Percentiles rank a stretch among this genome's conserved stretches.
phyloP scores from a whole-genome alignment of 2,888 invertebrate species.

The Euphydryas editha region DNA sequence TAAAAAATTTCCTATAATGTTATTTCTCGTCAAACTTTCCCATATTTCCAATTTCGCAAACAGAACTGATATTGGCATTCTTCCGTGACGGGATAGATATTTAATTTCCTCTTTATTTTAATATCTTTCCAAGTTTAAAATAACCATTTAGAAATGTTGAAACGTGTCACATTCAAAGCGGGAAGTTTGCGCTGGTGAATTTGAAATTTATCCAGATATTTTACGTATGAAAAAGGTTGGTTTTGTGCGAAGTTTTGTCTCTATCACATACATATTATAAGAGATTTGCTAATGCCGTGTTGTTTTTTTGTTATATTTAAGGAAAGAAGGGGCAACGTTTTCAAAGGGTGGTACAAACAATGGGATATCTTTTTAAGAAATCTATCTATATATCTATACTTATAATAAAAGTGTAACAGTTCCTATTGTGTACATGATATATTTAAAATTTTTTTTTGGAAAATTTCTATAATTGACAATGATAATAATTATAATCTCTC shows the following conservation, averaged over 20 bases:
- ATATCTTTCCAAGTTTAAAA: conserved; percentile 37
- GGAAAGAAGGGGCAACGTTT: background rate
- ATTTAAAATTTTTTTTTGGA: too few species aligned
- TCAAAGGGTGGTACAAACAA: background rate
- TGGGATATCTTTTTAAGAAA: background rate
- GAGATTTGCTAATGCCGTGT: background rate
- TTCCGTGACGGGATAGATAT: conserved; percentile 29
- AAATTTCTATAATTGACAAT: too few species aligned
- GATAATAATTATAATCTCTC: too few species aligned
- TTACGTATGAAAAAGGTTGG: conserved; percentile 28
- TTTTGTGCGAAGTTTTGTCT: conserved; percentile 24
- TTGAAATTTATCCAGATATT: conserved; percentile 39
- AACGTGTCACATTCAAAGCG: conserved; percentile 42
- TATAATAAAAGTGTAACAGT: too few species aligned
- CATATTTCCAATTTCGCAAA: conserved; percentile 20
- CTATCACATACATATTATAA: conserved; percentile 11
- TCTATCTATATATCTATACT: too few species aligned
- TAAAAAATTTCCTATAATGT: conserved; percentile 11
- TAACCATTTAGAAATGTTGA: conserved; percentile 41
- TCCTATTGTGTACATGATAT: too few species aligned
- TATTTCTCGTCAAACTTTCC: conserved; percentile 16
- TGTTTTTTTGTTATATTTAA: conserved; percentile 3
- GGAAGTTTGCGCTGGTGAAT: conserved; percentile 31
- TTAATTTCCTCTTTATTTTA: conserved; percentile 43
- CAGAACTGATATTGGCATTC: conserved; percentile 29